Evolutionary conservation across 2,113 vertebrate genomes (phyloP).

Genomic region (Neotoma lepida): DNA sequence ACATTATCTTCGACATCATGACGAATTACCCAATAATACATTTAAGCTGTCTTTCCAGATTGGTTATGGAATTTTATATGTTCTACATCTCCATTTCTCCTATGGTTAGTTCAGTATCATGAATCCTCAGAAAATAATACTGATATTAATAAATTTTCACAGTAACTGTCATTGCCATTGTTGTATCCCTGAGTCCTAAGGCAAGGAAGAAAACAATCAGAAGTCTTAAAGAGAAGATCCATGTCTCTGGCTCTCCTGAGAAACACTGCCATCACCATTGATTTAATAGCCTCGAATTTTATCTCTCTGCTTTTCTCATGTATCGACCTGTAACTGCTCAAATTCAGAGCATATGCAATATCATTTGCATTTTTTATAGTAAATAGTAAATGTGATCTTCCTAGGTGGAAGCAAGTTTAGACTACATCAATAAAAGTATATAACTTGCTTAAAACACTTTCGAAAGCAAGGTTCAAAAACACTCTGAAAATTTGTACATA

Average conservation of each 20-base stretch:
- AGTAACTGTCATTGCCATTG: background rate
- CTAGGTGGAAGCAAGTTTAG: background rate
- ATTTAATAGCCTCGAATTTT: conserved; percentile 25
- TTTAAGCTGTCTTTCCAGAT: conserved; percentile 80
- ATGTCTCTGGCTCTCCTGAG: background rate
- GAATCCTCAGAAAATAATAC: conserved; percentile 60
- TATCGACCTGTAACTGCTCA: background rate
- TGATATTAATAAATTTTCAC: conserved; percentile 52
- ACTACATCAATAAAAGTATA: background rate
- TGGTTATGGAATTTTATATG: conserved; percentile 80
- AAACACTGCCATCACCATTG: background rate
- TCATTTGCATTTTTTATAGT: conserved; percentile 30
- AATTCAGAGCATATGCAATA: background rate
- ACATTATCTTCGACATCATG: conserved; percentile 80
- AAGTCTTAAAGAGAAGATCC: background rate
- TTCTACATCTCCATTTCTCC: conserved; percentile 54
- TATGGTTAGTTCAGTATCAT: conserved; percentile 56
- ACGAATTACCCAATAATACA: conserved; percentile 81
- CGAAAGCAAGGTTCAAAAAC: background rate
- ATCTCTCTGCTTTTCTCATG: background rate
- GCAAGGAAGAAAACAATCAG: conserved; percentile 30
- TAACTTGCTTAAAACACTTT: background rate
- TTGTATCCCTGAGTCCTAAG: background rate
- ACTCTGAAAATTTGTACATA: background rate
- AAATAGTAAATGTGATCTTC: background rate